Evolutionary conservation across 2,113 vertebrate species (phyloP), one percentile per base, ranked within the genome.

Genomic region (Odontesthes bonariensis): DNA sequence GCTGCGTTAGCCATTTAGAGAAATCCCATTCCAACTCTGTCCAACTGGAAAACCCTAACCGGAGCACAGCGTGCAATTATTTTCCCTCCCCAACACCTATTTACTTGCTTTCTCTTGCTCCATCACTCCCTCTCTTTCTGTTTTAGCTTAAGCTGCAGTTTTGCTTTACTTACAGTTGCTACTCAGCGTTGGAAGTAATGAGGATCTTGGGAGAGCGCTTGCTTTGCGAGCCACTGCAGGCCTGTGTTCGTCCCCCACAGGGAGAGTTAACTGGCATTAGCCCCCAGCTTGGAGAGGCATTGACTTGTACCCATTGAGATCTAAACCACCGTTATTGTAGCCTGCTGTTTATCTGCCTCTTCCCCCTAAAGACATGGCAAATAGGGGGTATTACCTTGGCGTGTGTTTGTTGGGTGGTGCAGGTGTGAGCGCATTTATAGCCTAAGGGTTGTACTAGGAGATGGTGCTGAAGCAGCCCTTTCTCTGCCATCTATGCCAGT

Each of bases 71-170:
- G 82, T 67, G 44, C 90, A 91, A 88, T 91, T 90, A 89, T 87
- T 83, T 85, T 84, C 86, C 86, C 83, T 86, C 82, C 79, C 80
- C 81, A 80, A 78, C 79, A 86, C 81, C 81, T 87, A 88, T 89
- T 89, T 88, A 68, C 71, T 73, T 77, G 70, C 84, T 86, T 90
- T 89, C 84, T 84, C 76, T 79, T 73, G 70, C 83, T 87, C 77
- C 77, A 66, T 47, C 16, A 69, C 63, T 70, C 73, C 68, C 82
- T 75, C 86, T 73, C 75, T 74, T 69, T 78, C 70, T 83, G 79
- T 91, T 85, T 93, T 90, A 90, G 92, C 93, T 92, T 93, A 90
- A 93, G 87, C 91, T 94, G 93, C 93, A 94, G 81, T 93, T 94
- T 93, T 92, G 77, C 86, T 88, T 91, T 92, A 91, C 91, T 92